Evolutionary conservation across 2,888 invertebrate genomes (phyloP).

Genomic region (Margaritifera margaritifera): DNA sequence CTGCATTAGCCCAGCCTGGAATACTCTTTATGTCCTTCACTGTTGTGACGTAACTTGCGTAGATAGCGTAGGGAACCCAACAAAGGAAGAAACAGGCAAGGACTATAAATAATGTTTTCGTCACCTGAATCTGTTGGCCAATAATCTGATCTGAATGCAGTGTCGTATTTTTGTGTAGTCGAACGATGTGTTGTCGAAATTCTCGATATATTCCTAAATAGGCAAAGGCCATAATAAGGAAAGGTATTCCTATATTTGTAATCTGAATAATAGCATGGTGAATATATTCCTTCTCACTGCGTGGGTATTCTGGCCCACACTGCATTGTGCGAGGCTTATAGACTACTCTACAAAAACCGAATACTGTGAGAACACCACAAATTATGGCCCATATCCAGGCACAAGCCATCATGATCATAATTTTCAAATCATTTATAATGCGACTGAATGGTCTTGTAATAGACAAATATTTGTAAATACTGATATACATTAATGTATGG

Average conservation of each 20-base stretch:
- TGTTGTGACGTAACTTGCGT: conserved; percentile 58
- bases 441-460: conserved; percentile 71
- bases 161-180: conserved; percentile 68
- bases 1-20: conserved; percentile 62
- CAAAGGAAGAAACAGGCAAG: conserved; percentile 70
- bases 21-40: conserved; percentile 54
- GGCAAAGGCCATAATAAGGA: conserved; percentile 69
- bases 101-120: conserved; percentile 71
- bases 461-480: conserved; percentile 71
- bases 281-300: conserved; percentile 31
- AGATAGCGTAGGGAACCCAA: conserved; percentile 70
- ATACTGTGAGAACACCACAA: conserved; percentile 64
- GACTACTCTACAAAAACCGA: conserved; percentile 61
- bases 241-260: conserved; percentile 66
- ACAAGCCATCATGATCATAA: conserved; percentile 68
- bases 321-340: conserved; percentile 68
- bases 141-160: conserved; percentile 66
- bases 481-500: conserved; percentile 74
- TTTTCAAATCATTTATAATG: conserved; percentile 64
- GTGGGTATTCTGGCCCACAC: conserved; percentile 71
- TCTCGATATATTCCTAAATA: conserved; percentile 71
- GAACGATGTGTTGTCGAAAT: conserved; percentile 67
- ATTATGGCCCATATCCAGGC: conserved; percentile 72
- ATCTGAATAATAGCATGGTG: conserved; percentile 63
- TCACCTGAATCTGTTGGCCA: conserved; percentile 71